A percentile compares a stretch with the other conserved stretches of the same genome.
phyloP scores from a whole-genome alignment of 2,113 vertebrate genomes.

The Miniopterus natalensis region DNA sequence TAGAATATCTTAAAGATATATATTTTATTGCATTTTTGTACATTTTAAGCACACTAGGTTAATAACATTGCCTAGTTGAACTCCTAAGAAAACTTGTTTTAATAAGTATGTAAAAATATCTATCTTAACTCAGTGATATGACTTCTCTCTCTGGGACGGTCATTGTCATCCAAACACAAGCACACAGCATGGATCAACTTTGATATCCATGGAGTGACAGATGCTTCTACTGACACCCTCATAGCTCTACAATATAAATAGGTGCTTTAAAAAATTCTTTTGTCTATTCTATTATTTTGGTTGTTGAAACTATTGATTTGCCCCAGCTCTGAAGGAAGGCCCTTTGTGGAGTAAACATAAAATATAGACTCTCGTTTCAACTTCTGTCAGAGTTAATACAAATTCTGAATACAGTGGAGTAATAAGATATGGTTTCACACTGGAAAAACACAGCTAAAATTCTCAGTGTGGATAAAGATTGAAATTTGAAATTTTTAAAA shows the following conservation, averaged over 20 bases:
- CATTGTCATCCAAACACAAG: neutral
- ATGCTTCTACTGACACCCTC: no score
- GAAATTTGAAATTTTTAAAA: neutral
- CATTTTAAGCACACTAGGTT: neutral
- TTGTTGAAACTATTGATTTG: neutral
- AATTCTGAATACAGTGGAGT: neutral
- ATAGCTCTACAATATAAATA: neutral
- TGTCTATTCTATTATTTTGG: neutral
- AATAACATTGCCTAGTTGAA: neutral
- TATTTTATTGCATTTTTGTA: constrained; percentile 10
- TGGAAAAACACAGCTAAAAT: neutral
- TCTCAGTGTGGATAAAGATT: neutral
- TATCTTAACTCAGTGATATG: neutral
- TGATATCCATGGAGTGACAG: fast-evolving
- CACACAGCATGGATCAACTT: neutral
- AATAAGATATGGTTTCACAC: neutral
- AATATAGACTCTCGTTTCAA: neutral
- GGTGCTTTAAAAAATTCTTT: neutral
- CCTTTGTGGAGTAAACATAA: constrained; percentile 18
- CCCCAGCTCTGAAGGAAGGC: neutral
- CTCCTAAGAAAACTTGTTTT: constrained; percentile 65
- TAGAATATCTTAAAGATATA: neutral
- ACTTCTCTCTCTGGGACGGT: neutral
- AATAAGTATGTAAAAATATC: constrained; percentile 49
- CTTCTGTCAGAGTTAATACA: constrained; percentile 8